Evolutionary conservation across 2,113 vertebrate species (phyloP), one percentile per base, ranked within the genome.

Genomic region (Neolamprologus cancellatus): DNA sequence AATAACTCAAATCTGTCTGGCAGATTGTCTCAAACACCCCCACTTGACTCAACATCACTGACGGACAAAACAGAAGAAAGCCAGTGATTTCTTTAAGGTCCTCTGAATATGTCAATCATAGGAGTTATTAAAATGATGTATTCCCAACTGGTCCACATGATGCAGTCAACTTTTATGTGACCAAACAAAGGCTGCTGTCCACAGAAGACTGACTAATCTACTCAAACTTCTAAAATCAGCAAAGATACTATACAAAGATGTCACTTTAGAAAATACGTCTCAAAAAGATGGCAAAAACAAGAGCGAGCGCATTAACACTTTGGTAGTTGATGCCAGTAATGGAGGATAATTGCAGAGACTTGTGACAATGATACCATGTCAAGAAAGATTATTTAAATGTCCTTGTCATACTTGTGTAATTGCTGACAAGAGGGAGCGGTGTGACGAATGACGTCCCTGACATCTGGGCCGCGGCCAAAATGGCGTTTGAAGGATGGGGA

Each of bases 371-470:
- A 88, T 78, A 25, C 83, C 81, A 34, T 39, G 28, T 89, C 91
- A 69, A 82, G 84, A 85, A 79, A 79, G 80, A 85, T 57, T 20
- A 80, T 79, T 85, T 89, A 83, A 88, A 89, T 84, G 90, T 91
- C 90, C 82, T 84, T 84, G 85, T 89, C 91, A 86, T 94, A 78
- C 88, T 90, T 91, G 86, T 84, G 85, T 91, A 94, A 93, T 93
- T 91, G 86, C 79, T 11, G 74, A 28, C 25, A 30, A 53, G 86
- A 84, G 78, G 90, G 86, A 91, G 79, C 25, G 20, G 87, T 80
- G 71, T 91, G 91, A 94, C 59, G 90, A 93, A 79, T 89, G 92
- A 92, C 10, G 32, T 54, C 88, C 79, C 17, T 90, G 92, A 94
- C 89, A 86, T 92, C 76, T 92, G 91, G 92, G 89, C 87, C 3